These are phyloP conservation scores for Aproaerema taeniolella DNA, from an alignment of 2,888 invertebrate genomes.

Conservation along the genomic window DNA sequence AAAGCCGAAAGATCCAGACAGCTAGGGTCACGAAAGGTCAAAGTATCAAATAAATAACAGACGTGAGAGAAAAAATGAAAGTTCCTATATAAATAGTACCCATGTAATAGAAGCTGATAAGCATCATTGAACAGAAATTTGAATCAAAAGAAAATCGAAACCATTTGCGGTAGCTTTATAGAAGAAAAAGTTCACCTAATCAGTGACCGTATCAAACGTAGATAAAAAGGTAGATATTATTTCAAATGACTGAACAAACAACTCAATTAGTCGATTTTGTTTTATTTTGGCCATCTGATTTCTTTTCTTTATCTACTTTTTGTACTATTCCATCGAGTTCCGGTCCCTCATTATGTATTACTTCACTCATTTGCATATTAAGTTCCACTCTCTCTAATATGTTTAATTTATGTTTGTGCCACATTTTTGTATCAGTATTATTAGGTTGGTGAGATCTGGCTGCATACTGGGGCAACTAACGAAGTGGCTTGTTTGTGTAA, in stretches of 20 bases:
- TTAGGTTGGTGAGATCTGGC: constrained; percentile 37
- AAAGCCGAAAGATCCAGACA: no score
- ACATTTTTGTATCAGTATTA: constrained; percentile 45
- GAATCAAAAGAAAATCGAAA: constrained; percentile 25
- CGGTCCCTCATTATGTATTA: constrained; percentile 22
- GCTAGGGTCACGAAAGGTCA: not conserved
- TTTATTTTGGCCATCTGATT: constrained; percentile 1
- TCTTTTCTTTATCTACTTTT: constrained; percentile 7
- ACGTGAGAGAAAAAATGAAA: constrained; percentile 15
- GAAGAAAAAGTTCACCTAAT: constrained; percentile 4
- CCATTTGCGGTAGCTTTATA: constrained; percentile 7
- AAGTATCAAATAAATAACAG: not conserved
- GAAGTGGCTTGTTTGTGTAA: constrained; percentile 31
- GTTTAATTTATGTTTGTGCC: constrained; percentile 45
- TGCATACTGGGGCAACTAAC: constrained; percentile 29
- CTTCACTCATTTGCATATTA: constrained; percentile 24
- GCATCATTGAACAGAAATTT: constrained; percentile 18
- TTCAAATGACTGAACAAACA: constrained; percentile 13
- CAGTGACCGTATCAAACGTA: constrained; percentile 4
- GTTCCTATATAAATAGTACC: constrained; percentile 13
- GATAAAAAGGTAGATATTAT: constrained; percentile 14
- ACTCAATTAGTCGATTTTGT: constrained; percentile 8
- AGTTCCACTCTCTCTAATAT: constrained; percentile 39
- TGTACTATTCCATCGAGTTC: constrained; percentile 12
- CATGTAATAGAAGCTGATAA: constrained; percentile 17